phyloP scores from a whole-genome alignment of 2,888 invertebrate species.

The Adineta ricciae region DNA sequence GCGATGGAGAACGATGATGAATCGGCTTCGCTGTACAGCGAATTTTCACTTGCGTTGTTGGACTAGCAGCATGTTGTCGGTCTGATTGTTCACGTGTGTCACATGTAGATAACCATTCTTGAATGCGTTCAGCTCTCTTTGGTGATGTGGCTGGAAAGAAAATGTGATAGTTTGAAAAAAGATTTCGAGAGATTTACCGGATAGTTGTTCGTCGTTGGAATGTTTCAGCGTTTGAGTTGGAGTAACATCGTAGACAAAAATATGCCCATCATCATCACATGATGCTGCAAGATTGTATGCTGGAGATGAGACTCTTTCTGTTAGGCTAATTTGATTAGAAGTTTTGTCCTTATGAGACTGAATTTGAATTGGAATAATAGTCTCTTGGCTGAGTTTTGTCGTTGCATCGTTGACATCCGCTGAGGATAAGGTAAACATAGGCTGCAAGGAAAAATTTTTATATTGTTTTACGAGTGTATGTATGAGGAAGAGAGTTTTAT shows the following conservation, averaged over 20 bases:
- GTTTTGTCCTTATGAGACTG: not conserved
- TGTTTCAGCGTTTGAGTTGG: not conserved
- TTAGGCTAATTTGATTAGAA: not conserved
- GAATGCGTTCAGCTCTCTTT: not conserved
- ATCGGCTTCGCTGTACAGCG: not conserved
- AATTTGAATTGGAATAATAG: not conserved
- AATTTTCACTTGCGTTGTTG: not conserved
- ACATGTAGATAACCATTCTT: slow-evolving; percentile 16
- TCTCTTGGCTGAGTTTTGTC: not conserved
- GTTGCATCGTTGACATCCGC: not conserved
- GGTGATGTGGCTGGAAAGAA: not conserved
- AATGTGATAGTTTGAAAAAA: not conserved
- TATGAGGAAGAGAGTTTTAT: not conserved
- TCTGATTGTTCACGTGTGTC: not conserved
- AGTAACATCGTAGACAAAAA: not conserved
- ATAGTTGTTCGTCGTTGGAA: not conserved
- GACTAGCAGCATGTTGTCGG: not conserved
- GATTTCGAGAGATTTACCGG: not conserved
- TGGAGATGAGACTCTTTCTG: not conserved
- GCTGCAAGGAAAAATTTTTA: not conserved
- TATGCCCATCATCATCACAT: slow-evolving; percentile 20
- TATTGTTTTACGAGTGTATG: not conserved
- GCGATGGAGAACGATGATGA: too few species aligned
- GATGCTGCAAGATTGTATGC: not conserved
- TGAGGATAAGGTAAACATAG: not conserved